These are phyloP conservation scores for Eclectus roratus DNA, from an alignment of 2,113 vertebrate species.

Conservation along the genomic window DNA sequence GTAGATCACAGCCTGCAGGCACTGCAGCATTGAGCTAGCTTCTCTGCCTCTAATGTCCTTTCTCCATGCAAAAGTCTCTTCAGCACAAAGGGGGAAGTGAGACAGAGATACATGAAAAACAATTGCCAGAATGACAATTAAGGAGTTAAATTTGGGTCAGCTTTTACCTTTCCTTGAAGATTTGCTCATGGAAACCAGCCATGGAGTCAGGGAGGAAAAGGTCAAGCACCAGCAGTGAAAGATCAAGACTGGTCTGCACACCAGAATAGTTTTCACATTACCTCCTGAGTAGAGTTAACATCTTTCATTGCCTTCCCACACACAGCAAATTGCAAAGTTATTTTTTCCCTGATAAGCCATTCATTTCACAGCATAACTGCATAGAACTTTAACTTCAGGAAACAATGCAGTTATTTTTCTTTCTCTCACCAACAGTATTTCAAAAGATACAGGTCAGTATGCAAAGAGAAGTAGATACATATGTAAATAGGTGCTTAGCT, in stretches of 20 bases:
- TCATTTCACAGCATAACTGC: neutral
- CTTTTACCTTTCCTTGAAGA: conserved; percentile 16
- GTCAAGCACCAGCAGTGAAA: neutral
- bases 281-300: neutral
- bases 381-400: neutral
- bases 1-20: neutral
- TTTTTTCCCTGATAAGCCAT: neutral
- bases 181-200: neutral
- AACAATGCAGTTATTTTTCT: neutral
- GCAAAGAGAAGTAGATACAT: neutral
- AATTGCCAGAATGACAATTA: neutral
- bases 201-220: neutral
- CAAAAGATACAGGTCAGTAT: neutral
- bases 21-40: neutral
- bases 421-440: neutral
- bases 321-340: neutral
- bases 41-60: neutral
- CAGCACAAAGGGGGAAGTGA: neutral
- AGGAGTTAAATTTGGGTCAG: neutral
- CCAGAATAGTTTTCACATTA: neutral
- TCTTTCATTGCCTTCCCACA: neutral
- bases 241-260: neutral
- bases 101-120: neutral
- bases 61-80: neutral
- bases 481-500: neutral